These are phyloP conservation scores for Lagopus leucura DNA, from an alignment of 2,113 vertebrate species.

Conservation along the genomic window DNA sequence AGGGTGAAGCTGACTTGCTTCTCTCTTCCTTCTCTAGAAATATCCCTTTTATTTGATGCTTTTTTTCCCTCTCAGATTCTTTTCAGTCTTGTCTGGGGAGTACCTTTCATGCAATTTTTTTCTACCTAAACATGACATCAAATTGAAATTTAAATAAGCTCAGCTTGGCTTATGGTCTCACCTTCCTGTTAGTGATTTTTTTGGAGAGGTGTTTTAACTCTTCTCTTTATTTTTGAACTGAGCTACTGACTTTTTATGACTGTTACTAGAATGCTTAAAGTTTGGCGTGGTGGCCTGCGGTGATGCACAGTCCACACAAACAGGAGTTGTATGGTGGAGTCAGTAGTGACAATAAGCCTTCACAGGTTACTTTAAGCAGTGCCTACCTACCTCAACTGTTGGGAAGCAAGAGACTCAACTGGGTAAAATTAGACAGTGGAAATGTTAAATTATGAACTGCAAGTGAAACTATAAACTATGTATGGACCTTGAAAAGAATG, in stretches of 20 bases:
- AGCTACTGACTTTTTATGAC: neutral
- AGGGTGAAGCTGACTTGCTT: neutral
- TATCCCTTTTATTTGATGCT: neutral
- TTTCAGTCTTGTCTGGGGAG: neutral
- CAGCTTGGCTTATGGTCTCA: neutral
- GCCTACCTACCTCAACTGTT: neutral
- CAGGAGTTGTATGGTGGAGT: neutral
- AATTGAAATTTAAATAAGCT: neutral
- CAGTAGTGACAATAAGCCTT: neutral
- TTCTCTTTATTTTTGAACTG: neutral
- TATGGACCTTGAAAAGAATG: neutral
- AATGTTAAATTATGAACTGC: neutral
- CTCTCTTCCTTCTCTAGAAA: neutral
- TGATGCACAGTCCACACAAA: accelerated
- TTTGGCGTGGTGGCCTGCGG: neutral
- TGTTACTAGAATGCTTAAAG: neutral
- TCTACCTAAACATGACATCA: neutral
- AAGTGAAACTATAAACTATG: neutral
- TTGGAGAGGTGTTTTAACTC: neutral
- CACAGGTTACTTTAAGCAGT: neutral
- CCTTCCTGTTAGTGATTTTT: neutral
- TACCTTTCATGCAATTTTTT: neutral
- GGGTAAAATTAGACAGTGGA: neutral
- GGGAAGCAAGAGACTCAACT: neutral
- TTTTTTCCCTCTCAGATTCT: neutral